phyloP scores from a whole-genome alignment of 2,888 invertebrate genomes.

The Sphaerophoria taeniata region DNA sequence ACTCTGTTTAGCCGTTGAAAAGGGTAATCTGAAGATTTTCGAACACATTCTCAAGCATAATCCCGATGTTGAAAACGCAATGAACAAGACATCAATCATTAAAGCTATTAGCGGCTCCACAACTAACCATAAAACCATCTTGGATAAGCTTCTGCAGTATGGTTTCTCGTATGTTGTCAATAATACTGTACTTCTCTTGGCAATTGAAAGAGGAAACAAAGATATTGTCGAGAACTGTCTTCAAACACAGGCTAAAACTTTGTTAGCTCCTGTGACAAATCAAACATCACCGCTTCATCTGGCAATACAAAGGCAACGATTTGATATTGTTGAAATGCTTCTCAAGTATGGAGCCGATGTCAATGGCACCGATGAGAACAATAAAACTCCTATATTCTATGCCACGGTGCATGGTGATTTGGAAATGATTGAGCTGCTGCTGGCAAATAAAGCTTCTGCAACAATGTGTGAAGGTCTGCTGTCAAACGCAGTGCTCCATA shows the following conservation, averaged over 20 bases:
- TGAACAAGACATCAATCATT: neutral
- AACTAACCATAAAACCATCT: neutral
- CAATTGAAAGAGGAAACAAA: conserved; percentile 5
- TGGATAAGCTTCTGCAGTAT: conserved; percentile 6
- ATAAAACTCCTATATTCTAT: conserved; percentile 19
- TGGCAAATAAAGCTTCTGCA: conserved; percentile 31
- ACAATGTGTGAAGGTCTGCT: neutral
- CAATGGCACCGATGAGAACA: conserved; percentile 22
- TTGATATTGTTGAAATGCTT: neutral
- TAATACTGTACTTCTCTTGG: neutral
- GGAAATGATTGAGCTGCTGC: conserved; percentile 34
- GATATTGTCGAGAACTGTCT: conserved; percentile 55
- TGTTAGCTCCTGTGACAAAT: neutral
- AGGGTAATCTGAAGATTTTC: neutral
- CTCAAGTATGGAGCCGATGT: conserved; percentile 61
- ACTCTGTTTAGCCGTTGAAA: neutral
- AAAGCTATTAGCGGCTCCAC: neutral
- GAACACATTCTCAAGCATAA: neutral
- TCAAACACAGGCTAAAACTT: neutral
- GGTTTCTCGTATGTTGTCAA: neutral
- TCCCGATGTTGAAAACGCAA: conserved; percentile 4
- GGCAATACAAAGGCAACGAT: neutral
- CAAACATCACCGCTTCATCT: neutral
- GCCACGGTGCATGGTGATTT: conserved; percentile 49
- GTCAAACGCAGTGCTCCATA: neutral